These are phyloP conservation scores for Orgyia antiqua DNA, from an alignment of 2,888 invertebrate species.

Conservation along the genomic window DNA sequence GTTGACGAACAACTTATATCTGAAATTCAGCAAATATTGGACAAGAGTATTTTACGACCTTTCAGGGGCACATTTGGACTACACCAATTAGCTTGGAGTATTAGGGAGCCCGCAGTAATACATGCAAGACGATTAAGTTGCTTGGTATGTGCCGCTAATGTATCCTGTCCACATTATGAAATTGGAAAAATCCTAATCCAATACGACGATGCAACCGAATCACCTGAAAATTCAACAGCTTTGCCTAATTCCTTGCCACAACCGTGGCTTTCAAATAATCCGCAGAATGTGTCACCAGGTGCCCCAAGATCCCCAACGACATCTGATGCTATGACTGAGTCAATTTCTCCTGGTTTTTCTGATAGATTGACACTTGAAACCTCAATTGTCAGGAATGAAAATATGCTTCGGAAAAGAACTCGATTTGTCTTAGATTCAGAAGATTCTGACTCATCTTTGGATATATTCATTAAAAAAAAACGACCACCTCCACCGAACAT, in stretches of 20 bases:
- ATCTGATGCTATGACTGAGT: conserved; percentile 2
- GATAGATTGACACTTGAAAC: conserved; percentile 2
- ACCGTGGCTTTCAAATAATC: too few relatives aligned
- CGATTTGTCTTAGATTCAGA: too few relatives aligned
- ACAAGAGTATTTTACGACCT: conserved; percentile 3
- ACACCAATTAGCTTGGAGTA: conserved; percentile 8
- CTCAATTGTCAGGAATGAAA: neutral
- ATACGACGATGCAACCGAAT: too few relatives aligned
- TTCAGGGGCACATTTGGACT: conserved; percentile 10
- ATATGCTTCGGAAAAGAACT: too few relatives aligned
- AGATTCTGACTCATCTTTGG: too few relatives aligned
- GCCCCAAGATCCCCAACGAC: conserved; percentile 1
- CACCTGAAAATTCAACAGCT: too few relatives aligned
- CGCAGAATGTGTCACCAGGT: too few relatives aligned
- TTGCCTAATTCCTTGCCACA: too few relatives aligned
- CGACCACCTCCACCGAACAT: neutral
- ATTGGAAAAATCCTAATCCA: conserved; percentile 5
- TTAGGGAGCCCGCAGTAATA: conserved; percentile 2
- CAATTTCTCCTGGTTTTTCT: neutral
- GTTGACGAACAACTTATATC: conserved; percentile 8
- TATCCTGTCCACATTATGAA: conserved; percentile 6
- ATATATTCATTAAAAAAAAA: too few relatives aligned
- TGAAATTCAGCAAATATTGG: conserved; percentile 5
- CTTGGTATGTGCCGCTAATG: conserved; percentile 2
- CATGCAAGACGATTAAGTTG: conserved; percentile 8